These are phyloP conservation scores for Hyperopisus bebe DNA, from an alignment of 2,113 vertebrate genomes.

Conservation along the genomic window DNA sequence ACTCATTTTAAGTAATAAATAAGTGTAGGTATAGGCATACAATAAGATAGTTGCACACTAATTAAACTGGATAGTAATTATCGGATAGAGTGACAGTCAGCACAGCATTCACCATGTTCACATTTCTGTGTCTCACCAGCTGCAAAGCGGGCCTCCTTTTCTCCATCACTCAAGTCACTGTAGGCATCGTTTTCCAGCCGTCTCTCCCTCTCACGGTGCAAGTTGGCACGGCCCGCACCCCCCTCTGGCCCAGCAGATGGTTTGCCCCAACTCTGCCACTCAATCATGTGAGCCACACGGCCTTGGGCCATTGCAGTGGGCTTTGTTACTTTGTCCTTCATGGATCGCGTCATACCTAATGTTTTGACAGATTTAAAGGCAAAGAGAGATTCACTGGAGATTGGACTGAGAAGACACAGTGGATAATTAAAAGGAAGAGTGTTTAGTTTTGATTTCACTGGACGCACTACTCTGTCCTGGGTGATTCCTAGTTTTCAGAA, in stretches of 20 bases:
- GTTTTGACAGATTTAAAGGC: constrained; percentile 8
- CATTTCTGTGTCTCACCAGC: constrained; percentile 66
- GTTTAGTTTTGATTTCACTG: background rate
- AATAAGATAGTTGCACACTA: background rate
- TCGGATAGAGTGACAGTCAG: background rate
- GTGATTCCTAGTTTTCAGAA: background rate
- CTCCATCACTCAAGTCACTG: constrained; percentile 91
- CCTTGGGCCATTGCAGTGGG: constrained; percentile 93
- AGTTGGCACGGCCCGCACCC: constrained; percentile 61
- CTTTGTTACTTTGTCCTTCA: constrained; percentile 98
- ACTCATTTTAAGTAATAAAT: background rate
- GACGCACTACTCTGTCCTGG: background rate
- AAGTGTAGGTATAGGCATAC: background rate
- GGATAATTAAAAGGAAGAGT: background rate
- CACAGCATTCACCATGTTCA: background rate
- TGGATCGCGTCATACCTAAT: constrained; percentile 78
- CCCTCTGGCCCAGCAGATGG: constrained; percentile 56
- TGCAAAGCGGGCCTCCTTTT: constrained; percentile 92
- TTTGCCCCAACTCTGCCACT: constrained; percentile 96
- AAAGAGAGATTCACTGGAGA: constrained; percentile 1
- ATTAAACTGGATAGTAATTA: background rate
- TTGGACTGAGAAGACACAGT: background rate
- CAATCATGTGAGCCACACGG: constrained; percentile 95
- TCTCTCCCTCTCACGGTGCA: constrained; percentile 74
- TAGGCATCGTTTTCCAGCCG: constrained; percentile 89